phyloP scores from a whole-genome alignment of 2,888 invertebrate genomes.

The Andrena bicolor region DNA sequence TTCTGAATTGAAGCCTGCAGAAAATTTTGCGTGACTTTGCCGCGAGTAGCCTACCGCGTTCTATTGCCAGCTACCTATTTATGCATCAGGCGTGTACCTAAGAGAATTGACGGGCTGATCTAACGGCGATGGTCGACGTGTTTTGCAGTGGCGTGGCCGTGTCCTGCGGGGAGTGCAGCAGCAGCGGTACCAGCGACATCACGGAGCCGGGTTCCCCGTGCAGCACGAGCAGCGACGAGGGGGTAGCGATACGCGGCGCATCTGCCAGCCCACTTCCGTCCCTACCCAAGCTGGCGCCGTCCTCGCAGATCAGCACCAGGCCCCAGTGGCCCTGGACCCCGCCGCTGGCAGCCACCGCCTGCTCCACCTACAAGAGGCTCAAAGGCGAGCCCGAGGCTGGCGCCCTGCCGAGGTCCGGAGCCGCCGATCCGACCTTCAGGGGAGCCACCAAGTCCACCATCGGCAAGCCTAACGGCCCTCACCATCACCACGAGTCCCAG shows the following conservation, averaged over 20 bases:
- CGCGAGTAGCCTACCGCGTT: too few species aligned
- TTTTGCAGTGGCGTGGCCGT: constrained; percentile 93
- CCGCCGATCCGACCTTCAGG: constrained; percentile 79
- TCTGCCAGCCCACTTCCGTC: constrained; percentile 79
- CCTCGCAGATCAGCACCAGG: constrained; percentile 79
- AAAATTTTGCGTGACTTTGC: too few species aligned
- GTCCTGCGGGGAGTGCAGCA: constrained; percentile 89
- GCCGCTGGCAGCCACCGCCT: constrained; percentile 82
- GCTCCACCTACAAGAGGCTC: constrained; percentile 82
- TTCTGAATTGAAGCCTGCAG: too few species aligned
- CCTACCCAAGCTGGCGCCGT: constrained; percentile 80
- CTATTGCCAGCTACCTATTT: not conserved
- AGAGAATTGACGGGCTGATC: too few species aligned
- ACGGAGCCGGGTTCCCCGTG: constrained; percentile 95
- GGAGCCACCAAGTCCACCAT: constrained; percentile 42
- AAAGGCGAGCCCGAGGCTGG: constrained; percentile 83
- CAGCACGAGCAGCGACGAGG: constrained; percentile 89
- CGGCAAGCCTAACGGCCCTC: constrained; percentile 79
- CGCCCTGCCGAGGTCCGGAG: constrained; percentile 79
- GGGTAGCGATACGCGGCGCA: constrained; percentile 80
- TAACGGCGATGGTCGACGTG: not conserved
- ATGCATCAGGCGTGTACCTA: too few species aligned
- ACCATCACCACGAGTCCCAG: constrained; percentile 85
- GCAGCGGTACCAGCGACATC: constrained; percentile 90
- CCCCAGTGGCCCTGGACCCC: constrained; percentile 85